Evolutionary conservation across 2,888 invertebrate species (phyloP).

Genomic region (Carabus problematicus): DNA sequence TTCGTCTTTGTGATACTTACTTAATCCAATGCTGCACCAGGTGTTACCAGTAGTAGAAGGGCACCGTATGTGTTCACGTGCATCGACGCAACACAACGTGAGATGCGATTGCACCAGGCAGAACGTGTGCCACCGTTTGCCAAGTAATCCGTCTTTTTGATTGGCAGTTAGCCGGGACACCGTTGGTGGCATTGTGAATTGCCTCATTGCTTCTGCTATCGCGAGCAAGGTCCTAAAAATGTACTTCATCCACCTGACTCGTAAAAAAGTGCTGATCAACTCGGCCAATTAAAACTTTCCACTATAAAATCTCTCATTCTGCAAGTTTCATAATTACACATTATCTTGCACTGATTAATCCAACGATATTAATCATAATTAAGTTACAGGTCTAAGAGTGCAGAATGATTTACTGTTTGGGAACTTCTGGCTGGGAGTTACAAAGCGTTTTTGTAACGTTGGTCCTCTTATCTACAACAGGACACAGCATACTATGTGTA

Average conservation of each 20-base stretch:
- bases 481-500: constrained; percentile 17
- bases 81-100: not conserved
- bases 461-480: constrained; percentile 15
- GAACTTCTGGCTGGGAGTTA: constrained; percentile 9
- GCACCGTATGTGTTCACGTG: too few species aligned
- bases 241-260: not conserved
- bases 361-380: not conserved
- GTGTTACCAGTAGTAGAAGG: too few species aligned
- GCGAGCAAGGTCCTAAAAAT: constrained; percentile 8
- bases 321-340: not conserved
- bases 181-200: constrained; percentile 15
- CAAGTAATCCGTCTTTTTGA: constrained; percentile 37
- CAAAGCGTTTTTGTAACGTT: constrained; percentile 14
- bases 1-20: too few species aligned
- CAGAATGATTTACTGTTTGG: constrained; percentile 13
- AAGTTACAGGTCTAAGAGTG: not conserved
- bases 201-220: constrained; percentile 4
- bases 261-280: too few species aligned
- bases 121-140: constrained; percentile 11
- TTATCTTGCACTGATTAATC: not conserved
- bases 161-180: constrained; percentile 31
- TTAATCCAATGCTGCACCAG: too few species aligned
- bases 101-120: constrained; percentile 22
- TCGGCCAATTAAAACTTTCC: too few species aligned
- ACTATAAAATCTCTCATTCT: too few species aligned